Conservation (phyloP, 2,888 invertebrate species). For the Luperina nickerlii region DNA sequence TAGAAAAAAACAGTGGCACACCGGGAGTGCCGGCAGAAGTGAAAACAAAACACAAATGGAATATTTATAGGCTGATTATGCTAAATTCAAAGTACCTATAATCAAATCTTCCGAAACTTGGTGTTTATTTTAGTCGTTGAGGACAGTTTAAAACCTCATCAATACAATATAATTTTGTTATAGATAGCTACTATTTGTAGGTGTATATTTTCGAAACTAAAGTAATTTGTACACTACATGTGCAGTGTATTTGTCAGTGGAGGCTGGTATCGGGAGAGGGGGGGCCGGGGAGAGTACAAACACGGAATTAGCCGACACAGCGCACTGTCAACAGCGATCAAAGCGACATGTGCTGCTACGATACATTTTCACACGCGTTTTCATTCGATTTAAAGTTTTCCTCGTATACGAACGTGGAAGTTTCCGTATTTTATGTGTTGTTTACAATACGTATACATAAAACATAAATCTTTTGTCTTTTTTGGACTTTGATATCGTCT, state of each 20-base stretch:
- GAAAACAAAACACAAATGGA: no score
- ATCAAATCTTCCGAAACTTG: neutral
- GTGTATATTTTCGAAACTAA: slow-evolving; percentile 21
- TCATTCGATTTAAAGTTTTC: slow-evolving; percentile 58
- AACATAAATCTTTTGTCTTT: neutral
- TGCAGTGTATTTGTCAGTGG: slow-evolving; percentile 49
- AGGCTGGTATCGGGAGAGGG: slow-evolving; percentile 33
- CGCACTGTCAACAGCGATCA: slow-evolving; percentile 70
- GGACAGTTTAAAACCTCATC: neutral
- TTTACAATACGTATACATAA: neutral
- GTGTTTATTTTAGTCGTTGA: neutral
- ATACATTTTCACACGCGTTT: slow-evolving; percentile 69
- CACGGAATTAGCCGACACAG: slow-evolving; percentile 66
- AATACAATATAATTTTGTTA: neutral
- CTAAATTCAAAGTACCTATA: no score
- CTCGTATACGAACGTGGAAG: slow-evolving; percentile 22
- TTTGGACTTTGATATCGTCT: neutral
- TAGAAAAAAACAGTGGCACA: no score
- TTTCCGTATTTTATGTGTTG: slow-evolving; percentile 17
- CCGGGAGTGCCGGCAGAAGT: no score
- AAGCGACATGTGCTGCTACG: slow-evolving; percentile 68
- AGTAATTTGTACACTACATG: slow-evolving; percentile 20
- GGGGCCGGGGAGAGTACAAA: slow-evolving; percentile 58
- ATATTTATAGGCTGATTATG: neutral
- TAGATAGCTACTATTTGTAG: neutral